Evolutionary conservation across 2,113 vertebrate genomes (phyloP).

Genomic region (Tretioscincus oriximinensis): DNA sequence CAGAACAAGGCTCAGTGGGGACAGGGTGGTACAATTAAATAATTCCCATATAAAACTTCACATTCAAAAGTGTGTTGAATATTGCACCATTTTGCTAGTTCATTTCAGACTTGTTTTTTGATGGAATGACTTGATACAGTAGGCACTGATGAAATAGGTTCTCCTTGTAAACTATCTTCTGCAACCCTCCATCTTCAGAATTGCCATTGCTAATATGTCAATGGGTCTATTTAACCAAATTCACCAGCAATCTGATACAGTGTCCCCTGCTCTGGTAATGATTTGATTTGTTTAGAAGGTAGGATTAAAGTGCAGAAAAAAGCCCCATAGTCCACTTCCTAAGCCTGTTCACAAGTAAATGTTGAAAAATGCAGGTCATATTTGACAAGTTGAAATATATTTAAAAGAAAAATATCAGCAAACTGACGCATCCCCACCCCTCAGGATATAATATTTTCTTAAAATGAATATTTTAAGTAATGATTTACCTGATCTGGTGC

Average conservation of each 20-base stretch:
- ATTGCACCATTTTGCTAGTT: neutral
- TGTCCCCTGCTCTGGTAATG: too few relatives aligned
- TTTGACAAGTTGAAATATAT: conserved; percentile 12
- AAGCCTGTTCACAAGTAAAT: too few relatives aligned
- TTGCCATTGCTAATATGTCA: too few relatives aligned
- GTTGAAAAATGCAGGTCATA: neutral
- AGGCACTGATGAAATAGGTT: neutral
- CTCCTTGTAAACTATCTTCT: too few relatives aligned
- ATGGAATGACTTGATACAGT: neutral
- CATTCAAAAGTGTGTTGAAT: neutral
- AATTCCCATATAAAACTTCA: neutral
- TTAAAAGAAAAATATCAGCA: neutral
- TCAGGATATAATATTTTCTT: neutral
- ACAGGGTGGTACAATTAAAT: neutral
- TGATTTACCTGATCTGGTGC: neutral
- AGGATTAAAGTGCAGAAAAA: too few relatives aligned
- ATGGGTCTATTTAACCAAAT: too few relatives aligned
- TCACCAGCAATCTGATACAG: too few relatives aligned
- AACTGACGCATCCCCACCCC: too few relatives aligned
- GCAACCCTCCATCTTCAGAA: too few relatives aligned
- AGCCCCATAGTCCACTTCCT: too few relatives aligned
- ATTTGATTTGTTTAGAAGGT: too few relatives aligned
- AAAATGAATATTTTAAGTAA: conserved; percentile 2
- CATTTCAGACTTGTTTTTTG: neutral
- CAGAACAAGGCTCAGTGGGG: too few relatives aligned